Conservation (phyloP, 2,797 vertebrate species). For the Naso thynnoides region DNA sequence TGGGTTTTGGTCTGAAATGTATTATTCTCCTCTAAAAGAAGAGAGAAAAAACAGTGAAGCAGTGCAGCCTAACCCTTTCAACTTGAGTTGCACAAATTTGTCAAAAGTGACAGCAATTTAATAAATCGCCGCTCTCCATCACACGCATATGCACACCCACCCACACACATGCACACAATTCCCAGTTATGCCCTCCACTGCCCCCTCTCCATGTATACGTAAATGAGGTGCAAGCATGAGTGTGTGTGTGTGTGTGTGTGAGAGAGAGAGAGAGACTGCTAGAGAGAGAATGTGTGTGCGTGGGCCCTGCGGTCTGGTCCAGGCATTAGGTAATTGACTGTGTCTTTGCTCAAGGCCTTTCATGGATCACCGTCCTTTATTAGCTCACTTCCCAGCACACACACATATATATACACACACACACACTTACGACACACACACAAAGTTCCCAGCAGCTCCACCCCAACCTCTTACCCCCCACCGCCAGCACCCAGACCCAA, state of each 20-base stretch:
- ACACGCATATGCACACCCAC: slow-evolving; percentile 78
- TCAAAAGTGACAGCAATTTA: slow-evolving; percentile 90
- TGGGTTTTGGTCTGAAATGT: slow-evolving; percentile 31
- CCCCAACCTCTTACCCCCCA: slow-evolving; percentile 79
- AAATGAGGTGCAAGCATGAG: slow-evolving; percentile 80
- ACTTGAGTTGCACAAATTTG: slow-evolving; percentile 85
- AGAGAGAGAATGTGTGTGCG: slow-evolving; percentile 66
- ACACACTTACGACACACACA: slow-evolving; percentile 59
- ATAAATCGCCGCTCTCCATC: slow-evolving; percentile 84
- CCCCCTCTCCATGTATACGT: slow-evolving; percentile 83
- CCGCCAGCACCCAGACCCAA: slow-evolving; percentile 81
- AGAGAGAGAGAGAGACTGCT: no score
- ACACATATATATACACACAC: slow-evolving; percentile 41
- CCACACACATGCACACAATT: slow-evolving; percentile 75
- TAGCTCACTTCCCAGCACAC: slow-evolving; percentile 85
- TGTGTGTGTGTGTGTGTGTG: slow-evolving; percentile 51
- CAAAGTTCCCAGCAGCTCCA: slow-evolving; percentile 84
- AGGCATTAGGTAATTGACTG: slow-evolving; percentile 90
- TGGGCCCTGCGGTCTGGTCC: slow-evolving; percentile 82
- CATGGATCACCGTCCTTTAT: slow-evolving; percentile 90
- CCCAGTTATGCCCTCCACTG: slow-evolving; percentile 81
- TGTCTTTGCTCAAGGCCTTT: slow-evolving; percentile 89
- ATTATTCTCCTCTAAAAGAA: slow-evolving; percentile 55
- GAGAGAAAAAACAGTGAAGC: slow-evolving; percentile 59
- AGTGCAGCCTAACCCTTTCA: slow-evolving; percentile 77